Percentiles rank a stretch among this genome's conserved stretches.
These are phyloP conservation scores for Rissa tridactyla DNA, from an alignment of 2,113 vertebrate species.

Conservation along the genomic window DNA sequence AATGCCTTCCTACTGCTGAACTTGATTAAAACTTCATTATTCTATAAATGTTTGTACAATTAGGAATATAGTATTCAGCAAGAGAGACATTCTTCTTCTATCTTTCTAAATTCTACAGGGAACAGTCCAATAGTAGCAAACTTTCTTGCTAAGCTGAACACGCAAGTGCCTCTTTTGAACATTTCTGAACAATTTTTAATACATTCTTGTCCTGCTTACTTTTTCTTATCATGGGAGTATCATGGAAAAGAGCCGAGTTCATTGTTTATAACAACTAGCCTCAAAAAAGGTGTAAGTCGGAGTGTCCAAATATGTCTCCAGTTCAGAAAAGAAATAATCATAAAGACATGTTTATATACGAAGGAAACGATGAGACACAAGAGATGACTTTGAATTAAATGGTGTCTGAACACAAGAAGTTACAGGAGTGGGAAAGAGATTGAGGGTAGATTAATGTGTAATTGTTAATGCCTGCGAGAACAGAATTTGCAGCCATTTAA, in stretches of 20 bases:
- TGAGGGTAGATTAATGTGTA: neutral
- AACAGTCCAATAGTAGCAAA: neutral
- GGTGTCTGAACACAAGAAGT: neutral
- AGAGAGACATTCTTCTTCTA: neutral
- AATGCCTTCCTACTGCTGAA: neutral
- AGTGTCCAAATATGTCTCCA: neutral
- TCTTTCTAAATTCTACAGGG: neutral
- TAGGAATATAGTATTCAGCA: no score
- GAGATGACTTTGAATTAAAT: neutral
- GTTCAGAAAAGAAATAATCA: neutral
- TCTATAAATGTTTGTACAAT: neutral
- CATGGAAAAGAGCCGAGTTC: neutral
- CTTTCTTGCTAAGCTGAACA: neutral
- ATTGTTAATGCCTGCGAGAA: neutral
- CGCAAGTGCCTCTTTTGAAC: neutral
- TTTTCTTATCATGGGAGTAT: neutral
- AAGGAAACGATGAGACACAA: neutral
- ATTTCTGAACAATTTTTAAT: neutral
- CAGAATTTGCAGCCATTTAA: neutral
- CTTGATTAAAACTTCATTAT: neutral
- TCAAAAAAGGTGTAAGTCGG: neutral
- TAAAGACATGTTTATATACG: neutral
- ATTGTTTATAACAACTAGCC: neutral
- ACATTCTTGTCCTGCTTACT: neutral
- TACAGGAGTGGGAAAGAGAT: neutral